These are phyloP conservation scores for Diploscapter pachys DNA, from an alignment of 1,140 invertebrate species.

Conservation along the genomic window DNA sequence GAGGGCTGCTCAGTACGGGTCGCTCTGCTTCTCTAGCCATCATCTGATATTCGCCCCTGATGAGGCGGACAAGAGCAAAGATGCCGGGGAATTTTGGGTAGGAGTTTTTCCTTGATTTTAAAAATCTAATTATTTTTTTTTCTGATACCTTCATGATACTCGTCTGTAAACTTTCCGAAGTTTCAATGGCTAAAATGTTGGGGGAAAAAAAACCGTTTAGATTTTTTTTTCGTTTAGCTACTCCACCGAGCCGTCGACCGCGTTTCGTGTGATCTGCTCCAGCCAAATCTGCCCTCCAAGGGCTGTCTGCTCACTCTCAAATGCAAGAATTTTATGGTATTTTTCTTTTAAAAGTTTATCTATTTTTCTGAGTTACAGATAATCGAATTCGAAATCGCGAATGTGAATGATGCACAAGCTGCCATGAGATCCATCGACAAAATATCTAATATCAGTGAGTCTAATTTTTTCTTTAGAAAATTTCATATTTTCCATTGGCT, in stretches of 20 bases:
- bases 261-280: constrained; percentile 69
- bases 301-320: constrained; percentile 74
- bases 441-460: constrained; percentile 76
- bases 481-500: constrained; percentile 2
- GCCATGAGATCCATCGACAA: constrained; percentile 82
- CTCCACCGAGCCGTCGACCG: constrained; percentile 87
- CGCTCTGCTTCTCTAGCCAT: constrained; percentile 84
- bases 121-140: constrained; percentile 21
- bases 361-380: constrained; percentile 2
- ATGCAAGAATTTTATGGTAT: constrained; percentile 89
- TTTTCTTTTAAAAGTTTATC: neutral
- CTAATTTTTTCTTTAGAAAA: constrained; percentile 9
- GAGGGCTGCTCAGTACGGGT: constrained; percentile 43
- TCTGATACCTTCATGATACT: constrained; percentile 10
- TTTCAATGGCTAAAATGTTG: too few species aligned
- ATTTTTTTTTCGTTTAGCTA: constrained; percentile 66
- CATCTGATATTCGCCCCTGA: constrained; percentile 71
- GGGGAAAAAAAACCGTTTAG: neutral
- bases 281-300: constrained; percentile 64
- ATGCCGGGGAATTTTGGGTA: constrained; percentile 83
- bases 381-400: constrained; percentile 78
- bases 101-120: constrained; percentile 41
- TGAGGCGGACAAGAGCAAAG: constrained; percentile 8
- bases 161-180: too few species aligned
- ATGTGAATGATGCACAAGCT: constrained; percentile 78